phyloP scores from a whole-genome alignment of 2,888 invertebrate genomes.

The Ctenicera cuprea region DNA sequence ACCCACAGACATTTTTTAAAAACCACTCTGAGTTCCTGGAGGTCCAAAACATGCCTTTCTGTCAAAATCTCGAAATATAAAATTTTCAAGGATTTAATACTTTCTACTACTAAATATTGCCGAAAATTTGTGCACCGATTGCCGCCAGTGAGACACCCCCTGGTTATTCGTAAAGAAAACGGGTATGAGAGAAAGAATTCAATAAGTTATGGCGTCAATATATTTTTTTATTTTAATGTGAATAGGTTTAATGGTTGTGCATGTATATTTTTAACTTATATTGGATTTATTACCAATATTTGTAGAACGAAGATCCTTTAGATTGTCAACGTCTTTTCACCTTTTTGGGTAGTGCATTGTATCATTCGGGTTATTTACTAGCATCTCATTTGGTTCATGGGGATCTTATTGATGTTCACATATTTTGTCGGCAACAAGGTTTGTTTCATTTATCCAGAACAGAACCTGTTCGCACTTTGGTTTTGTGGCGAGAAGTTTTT shows the following conservation, averaged over 20 bases:
- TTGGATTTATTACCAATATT: not conserved
- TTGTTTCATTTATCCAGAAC: conserved; percentile 81
- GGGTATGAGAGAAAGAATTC: no score
- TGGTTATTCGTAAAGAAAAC: no score
- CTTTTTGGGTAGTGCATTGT: conserved; percentile 74
- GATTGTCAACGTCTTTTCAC: conserved; percentile 82
- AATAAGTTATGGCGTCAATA: no score
- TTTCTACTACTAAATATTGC: no score
- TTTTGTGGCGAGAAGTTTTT: conserved; percentile 86
- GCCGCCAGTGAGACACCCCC: no score
- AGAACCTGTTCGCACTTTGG: conserved; percentile 82
- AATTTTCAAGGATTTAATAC: no score
- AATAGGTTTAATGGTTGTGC: not conserved
- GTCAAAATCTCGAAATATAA: no score
- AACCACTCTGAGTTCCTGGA: no score
- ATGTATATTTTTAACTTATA: not conserved
- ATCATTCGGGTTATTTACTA: conserved; percentile 81
- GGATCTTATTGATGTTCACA: conserved; percentile 84
- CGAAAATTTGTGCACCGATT: no score
- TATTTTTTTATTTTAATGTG: no score
- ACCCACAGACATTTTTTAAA: no score
- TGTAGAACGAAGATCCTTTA: conserved; percentile 84
- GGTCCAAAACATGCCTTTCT: no score
- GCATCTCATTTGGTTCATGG: conserved; percentile 86
- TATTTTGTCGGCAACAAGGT: conserved; percentile 85